These are phyloP conservation scores for Calephelis perditalis DNA, from an alignment of 2,888 invertebrate genomes.

Conservation along the genomic window DNA sequence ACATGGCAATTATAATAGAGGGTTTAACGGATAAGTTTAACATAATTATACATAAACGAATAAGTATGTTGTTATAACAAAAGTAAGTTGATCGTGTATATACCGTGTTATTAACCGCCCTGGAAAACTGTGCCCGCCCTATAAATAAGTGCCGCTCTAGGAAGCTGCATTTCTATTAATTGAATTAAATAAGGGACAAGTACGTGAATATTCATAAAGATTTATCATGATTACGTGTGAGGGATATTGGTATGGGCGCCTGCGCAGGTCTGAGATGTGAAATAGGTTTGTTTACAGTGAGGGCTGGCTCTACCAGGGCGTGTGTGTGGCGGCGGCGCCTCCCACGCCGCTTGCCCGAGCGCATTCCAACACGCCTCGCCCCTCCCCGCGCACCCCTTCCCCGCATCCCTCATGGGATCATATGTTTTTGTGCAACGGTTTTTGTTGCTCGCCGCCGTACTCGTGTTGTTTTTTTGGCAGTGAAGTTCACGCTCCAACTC, in stretches of 20 bases:
- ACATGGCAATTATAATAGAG: no score
- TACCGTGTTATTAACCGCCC: no score
- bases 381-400: slow-evolving; percentile 43
- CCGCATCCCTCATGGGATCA: slow-evolving; percentile 72
- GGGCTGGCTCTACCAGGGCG: slow-evolving; percentile 47
- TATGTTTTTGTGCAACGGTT: slow-evolving; percentile 79
- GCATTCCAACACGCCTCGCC: slow-evolving; percentile 76
- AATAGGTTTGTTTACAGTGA: slow-evolving; percentile 68
- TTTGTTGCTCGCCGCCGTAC: slow-evolving; percentile 75
- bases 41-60: neutral
- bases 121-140: no score
- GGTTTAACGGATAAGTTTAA: slow-evolving; percentile 1
- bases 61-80: no score
- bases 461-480: slow-evolving; percentile 64
- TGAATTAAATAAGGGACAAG: no score
- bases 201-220: no score
- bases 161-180: no score
- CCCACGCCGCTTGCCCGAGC: slow-evolving; percentile 74
- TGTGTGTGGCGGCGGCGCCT: slow-evolving; percentile 65
- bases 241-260: slow-evolving; percentile 30
- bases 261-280: slow-evolving; percentile 43
- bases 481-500: slow-evolving; percentile 70
- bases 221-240: neutral
- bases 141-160: no score
- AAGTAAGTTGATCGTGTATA: no score